These are phyloP conservation scores for Latrodectus elegans DNA, from an alignment of 2,888 invertebrate genomes.

Conservation along the genomic window DNA sequence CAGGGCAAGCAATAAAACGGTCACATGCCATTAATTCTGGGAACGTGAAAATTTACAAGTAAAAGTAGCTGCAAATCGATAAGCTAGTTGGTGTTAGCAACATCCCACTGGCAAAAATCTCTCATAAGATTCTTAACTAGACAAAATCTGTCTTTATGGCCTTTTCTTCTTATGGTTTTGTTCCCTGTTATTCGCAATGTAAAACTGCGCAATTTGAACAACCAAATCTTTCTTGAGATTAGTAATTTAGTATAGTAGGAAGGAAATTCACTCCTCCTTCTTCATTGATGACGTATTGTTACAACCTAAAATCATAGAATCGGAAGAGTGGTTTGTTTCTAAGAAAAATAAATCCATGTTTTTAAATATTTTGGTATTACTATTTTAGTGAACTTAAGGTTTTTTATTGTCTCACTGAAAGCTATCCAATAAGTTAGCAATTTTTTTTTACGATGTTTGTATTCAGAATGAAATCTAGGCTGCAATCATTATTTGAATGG, in stretches of 20 bases:
- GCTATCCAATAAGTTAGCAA: no score
- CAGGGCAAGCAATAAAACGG: conserved; percentile 31
- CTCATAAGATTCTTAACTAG: not conserved
- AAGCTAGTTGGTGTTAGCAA: conserved; percentile 2
- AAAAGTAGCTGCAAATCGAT: conserved; percentile 14
- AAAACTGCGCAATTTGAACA: not conserved
- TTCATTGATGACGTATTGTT: not conserved
- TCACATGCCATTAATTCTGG: conserved; percentile 40
- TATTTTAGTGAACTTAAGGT: no score
- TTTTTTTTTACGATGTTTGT: no score
- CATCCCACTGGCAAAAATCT: not conserved
- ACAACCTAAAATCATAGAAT: not conserved
- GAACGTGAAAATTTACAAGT: conserved; percentile 27
- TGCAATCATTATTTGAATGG: no score
- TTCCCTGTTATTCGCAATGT: not conserved
- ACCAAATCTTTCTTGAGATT: not conserved
- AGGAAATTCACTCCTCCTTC: not conserved
- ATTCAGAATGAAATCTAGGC: no score
- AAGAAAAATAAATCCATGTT: no score
- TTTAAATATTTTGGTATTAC: no score
- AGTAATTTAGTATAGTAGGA: not conserved
- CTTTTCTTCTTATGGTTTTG: not conserved
- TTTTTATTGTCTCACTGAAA: no score
- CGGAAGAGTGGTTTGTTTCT: no score
- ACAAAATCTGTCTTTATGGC: not conserved